Evolutionary conservation across 2,888 invertebrate genomes (phyloP).

Genomic region (Allolobophora icterica): DNA sequence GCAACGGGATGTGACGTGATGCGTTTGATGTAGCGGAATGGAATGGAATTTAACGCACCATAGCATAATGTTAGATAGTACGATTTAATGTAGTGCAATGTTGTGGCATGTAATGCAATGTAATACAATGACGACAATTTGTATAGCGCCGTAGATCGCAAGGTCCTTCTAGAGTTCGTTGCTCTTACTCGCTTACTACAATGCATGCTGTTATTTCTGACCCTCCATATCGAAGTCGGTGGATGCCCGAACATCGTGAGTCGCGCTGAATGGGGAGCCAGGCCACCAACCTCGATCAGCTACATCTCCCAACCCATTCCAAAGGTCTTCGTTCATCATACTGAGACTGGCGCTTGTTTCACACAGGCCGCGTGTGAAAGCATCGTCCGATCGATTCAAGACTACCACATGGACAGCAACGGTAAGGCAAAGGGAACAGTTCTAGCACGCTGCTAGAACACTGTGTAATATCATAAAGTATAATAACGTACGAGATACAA

Average conservation of each 20-base stretch:
- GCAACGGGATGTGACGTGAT: too few species aligned
- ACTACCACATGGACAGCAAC: constrained; percentile 74
- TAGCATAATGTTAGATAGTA: too few species aligned
- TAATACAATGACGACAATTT: not conserved
- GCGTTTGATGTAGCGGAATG: too few species aligned
- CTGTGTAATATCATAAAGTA: not conserved
- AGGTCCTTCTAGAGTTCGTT: not conserved
- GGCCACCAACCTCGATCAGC: constrained; percentile 39
- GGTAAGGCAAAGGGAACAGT: constrained; percentile 65
- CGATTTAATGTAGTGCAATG: too few species aligned
- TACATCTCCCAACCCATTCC: constrained; percentile 39
- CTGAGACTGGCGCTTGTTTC: constrained; percentile 43
- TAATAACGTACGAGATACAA: too few species aligned
- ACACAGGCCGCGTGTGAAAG: constrained; percentile 39
- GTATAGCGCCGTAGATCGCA: not conserved
- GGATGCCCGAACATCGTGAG: constrained; percentile 37
- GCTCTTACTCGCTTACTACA: not conserved
- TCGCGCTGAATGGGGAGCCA: constrained; percentile 46
- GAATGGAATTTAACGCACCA: too few species aligned
- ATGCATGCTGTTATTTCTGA: not conserved
- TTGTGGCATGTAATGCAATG: not conserved
- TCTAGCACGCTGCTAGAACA: not conserved
- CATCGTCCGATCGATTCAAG: constrained; percentile 72
- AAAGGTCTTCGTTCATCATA: constrained; percentile 49
- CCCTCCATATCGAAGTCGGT: too few species aligned